phyloP scores from a whole-genome alignment of 2,888 invertebrate species.

The Seira musarum region DNA sequence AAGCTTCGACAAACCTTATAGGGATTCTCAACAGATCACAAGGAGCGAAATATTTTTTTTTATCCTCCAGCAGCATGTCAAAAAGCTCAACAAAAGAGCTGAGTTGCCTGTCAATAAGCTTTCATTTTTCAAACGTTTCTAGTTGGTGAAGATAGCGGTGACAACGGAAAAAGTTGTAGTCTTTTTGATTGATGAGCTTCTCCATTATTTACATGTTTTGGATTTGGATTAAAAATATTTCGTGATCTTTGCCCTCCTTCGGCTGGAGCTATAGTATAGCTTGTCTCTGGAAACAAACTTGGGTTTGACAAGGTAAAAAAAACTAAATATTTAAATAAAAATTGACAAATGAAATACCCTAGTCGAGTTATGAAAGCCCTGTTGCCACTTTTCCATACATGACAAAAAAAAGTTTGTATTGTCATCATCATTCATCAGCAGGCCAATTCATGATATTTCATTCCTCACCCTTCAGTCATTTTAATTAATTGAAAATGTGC shows the following conservation, averaged over 20 bases:
- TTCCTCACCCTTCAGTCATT: neutral
- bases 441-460: neutral
- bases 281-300: neutral
- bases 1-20: slow-evolving; percentile 7
- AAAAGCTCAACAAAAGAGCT: slow-evolving; percentile 13
- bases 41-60: neutral
- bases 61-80: neutral
- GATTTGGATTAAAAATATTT: neutral
- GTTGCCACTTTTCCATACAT: neutral
- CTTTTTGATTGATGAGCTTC: slow-evolving; percentile 7
- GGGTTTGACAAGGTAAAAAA: neutral
- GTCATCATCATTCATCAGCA: neutral
- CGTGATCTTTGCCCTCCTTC: neutral
- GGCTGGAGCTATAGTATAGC: neutral
- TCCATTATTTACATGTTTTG: slow-evolving; percentile 10
- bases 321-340: neutral
- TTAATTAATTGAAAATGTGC: slow-evolving; percentile 14
- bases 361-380: neutral
- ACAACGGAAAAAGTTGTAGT: neutral
- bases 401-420: neutral
- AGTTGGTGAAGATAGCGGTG: neutral
- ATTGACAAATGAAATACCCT: neutral
- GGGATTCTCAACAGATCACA: slow-evolving; percentile 14
- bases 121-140: neutral
- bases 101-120: neutral